phyloP scores from a whole-genome alignment of 37 sponge, comb jelly and placozoan species.

The Ianthella basta region DNA sequence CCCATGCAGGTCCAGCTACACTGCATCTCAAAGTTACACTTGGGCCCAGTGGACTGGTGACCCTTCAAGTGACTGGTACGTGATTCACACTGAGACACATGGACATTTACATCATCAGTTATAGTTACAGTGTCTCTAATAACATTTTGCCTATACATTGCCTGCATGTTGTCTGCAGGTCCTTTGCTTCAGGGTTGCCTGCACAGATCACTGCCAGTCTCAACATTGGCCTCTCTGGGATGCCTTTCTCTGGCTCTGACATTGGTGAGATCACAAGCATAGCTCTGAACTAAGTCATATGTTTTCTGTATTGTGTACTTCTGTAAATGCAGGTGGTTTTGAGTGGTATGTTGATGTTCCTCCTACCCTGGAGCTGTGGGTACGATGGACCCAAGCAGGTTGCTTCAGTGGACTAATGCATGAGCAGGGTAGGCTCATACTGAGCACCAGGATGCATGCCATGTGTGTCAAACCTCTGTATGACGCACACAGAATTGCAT shows the following conservation, averaged over 20 bases:
- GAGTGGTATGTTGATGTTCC: slow-evolving; percentile 70
- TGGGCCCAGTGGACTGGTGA: slow-evolving; percentile 78
- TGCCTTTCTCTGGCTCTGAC: slow-evolving; percentile 73
- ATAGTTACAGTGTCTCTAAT: too few species aligned
- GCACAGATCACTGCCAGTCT: slow-evolving; percentile 63
- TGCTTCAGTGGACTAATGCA: slow-evolving; percentile 71
- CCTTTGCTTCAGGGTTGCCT: slow-evolving; percentile 62
- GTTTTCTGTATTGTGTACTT: neutral
- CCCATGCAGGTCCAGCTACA: slow-evolving; percentile 52
- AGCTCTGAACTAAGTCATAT: neutral
- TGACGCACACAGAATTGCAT: too few species aligned
- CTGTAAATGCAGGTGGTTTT: slow-evolving; percentile 53
- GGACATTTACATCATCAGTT: too few species aligned
- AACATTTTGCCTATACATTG: too few species aligned
- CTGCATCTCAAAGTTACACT: slow-evolving; percentile 58
- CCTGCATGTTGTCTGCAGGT: too few species aligned
- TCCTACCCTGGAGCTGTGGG: slow-evolving; percentile 62
- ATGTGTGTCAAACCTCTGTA: neutral
- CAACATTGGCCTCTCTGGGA: slow-evolving; percentile 63
- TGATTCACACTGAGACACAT: neutral
- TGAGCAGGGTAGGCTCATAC: slow-evolving; percentile 46
- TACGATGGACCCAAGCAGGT: slow-evolving; percentile 63
- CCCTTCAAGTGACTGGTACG: slow-evolving; percentile 66
- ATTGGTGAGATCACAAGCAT: slow-evolving; percentile 31
- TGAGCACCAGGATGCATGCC: neutral